A percentile compares a stretch with the other conserved stretches of the same genome.
phyloP scores from a whole-genome alignment of 2,797 vertebrate species.

The Arctocebus calabarensis region DNA sequence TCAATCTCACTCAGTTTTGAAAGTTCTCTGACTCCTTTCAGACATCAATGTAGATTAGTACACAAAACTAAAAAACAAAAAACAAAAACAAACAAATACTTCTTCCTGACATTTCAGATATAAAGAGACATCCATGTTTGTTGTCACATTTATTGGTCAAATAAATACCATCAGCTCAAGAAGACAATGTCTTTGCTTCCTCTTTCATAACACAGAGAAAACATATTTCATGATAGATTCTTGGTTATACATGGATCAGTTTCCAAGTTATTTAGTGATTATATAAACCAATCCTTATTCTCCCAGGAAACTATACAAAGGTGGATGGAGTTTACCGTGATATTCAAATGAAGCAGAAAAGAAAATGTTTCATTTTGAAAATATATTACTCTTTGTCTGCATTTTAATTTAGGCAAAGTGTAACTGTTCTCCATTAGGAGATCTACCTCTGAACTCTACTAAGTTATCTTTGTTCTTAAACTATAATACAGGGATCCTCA shows the following conservation, averaged over 20 bases:
- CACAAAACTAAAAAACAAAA: neutral
- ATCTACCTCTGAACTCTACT: neutral
- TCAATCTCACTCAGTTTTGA: neutral
- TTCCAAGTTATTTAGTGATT: neutral
- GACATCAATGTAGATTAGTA: neutral
- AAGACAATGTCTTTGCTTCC: neutral
- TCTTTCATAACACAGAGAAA: constrained; percentile 14
- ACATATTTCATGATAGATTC: neutral
- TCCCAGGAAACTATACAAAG: neutral
- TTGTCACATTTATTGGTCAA: neutral
- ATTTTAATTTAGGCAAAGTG: neutral
- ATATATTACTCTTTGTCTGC: neutral
- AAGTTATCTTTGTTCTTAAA: neutral
- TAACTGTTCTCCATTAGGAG: neutral
- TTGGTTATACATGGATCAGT: neutral
- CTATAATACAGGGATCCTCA: no score
- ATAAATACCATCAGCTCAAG: neutral
- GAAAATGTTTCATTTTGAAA: neutral
- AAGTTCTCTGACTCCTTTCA: neutral
- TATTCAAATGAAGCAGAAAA: neutral
- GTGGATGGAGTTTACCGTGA: neutral
- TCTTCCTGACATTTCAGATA: neutral
- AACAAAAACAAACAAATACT: neutral
- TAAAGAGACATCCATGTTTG: neutral
- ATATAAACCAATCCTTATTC: neutral